Base-by-base conservation (phyloP, 2,888 invertebrate genomes). In the Agonopterix arenella region DNA sequence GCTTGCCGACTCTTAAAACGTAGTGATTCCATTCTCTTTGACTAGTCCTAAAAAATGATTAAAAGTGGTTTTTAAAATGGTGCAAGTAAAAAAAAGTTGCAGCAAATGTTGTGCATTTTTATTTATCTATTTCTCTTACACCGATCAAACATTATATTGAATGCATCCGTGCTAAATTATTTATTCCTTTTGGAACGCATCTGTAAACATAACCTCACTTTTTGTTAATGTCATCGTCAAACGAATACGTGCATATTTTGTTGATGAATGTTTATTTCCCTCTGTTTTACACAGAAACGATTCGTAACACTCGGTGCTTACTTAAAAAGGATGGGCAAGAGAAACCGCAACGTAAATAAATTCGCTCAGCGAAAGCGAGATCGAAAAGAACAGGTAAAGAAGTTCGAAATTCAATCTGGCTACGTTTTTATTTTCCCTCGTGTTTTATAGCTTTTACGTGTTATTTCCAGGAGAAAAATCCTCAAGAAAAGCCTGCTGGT, bases 291-390 rank as follows among this genome's bases (percentile, higher is more conserved):
- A 38, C 74, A 73, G 64, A 66, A 62, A 62, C 70, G 75, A 65
- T 65, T 68, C 53, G 54, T 77, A 57, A 65, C 77, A 45, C 72
- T 84, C 4, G 77, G 77, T 44, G 60, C 93, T 55, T 80, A 80
- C 59, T 58, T 80, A 42, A 78, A 59, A 68, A 86, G 64, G 62
- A 89, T 89, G 89, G 83, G 81, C 37, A 73, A 80, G 8, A 73
- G 64, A 67, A 80, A 81, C 50, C 78, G 84, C 13, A 79, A 81
- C 18, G 84, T 83, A 18, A 92, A 92, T 73, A 91, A 90, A 52
- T 92, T 92, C 65, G 92, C 92, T 36, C 91, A 92, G 44, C 85
- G 90, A 41, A 92, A 92, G 62, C 81, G 92, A 5, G 91, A 91
- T 16, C 75, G 74, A 45, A 90, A 73, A 66, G 90, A 84, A 78